Conservation (phyloP, 1,140 invertebrate species). For the Arion vulgaris region DNA sequence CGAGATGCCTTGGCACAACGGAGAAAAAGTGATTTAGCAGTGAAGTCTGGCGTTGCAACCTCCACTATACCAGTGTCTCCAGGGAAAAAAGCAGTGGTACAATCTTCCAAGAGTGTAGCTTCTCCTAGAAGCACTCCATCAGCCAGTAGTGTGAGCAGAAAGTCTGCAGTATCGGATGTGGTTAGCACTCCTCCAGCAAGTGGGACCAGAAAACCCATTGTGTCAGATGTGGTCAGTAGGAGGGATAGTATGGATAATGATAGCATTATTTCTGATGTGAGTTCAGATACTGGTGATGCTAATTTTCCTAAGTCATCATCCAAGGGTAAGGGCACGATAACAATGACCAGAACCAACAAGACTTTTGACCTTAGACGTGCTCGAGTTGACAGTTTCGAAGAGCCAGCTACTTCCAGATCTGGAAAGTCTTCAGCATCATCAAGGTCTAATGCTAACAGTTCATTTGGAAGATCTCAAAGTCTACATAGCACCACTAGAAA, state of each 20-base stretch:
- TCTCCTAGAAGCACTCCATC: slow-evolving; percentile 12
- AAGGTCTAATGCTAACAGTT: slow-evolving; percentile 37
- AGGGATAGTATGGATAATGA: slow-evolving; percentile 48
- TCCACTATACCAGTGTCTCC: neutral
- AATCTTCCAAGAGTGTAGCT: slow-evolving; percentile 42
- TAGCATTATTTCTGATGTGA: slow-evolving; percentile 47
- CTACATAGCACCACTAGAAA: slow-evolving; percentile 40
- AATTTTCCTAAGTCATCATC: slow-evolving; percentile 57
- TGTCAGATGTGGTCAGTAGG: slow-evolving; percentile 63
- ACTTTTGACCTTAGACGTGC: slow-evolving; percentile 73
- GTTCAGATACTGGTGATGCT: slow-evolving; percentile 44
- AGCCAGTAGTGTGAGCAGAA: too few species aligned
- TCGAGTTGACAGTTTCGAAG: slow-evolving; percentile 59
- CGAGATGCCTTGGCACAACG: slow-evolving; percentile 54
- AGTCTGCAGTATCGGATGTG: too few species aligned
- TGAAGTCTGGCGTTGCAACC: neutral
- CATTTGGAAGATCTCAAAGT: slow-evolving; percentile 43
- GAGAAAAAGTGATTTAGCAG: neutral
- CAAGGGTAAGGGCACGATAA: slow-evolving; percentile 62
- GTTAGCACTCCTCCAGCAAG: neutral
- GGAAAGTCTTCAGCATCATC: slow-evolving; percentile 40
- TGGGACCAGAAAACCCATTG: slow-evolving; percentile 39
- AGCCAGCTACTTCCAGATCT: slow-evolving; percentile 50
- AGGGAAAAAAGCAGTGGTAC: slow-evolving; percentile 13
- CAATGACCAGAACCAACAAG: slow-evolving; percentile 72